Evolutionary conservation across 2,888 invertebrate species (phyloP), one percentile per base, ranked within the genome.

Genomic region (Drepana falcataria): DNA sequence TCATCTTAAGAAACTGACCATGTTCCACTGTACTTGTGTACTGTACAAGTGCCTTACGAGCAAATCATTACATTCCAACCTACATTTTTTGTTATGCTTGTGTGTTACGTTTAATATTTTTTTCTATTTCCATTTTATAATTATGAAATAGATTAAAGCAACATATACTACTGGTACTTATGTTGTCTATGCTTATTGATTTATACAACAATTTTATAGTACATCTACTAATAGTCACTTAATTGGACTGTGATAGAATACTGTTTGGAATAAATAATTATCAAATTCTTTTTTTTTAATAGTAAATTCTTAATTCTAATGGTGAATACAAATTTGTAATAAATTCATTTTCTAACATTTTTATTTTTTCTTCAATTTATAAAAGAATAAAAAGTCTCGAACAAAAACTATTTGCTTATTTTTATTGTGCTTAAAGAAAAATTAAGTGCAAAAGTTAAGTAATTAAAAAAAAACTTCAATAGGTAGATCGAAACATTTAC

Each of bases 301-400:
- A 7, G 59, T 66, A 58, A 60, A 52, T 63, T 52, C 59, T 58
- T 69, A 60, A 52, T 63, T 52, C 59, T 59, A 69, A 67, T 57
- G 56, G 67, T 60, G 68, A 87, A 91, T 89, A 87, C 89, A 90
- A 90, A 91, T 91, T 89, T 90, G 90, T 89, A 90, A 90, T 90
- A 79, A 80, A 83, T 89, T 89, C 85, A 83, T 87, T 88, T 87
- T 85, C 81, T 85, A 86, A 86, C 81, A 83, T 79, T 80, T 77
- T 78, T 80, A 82, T 85, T 84, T 84, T 87, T 89, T 87, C 83
- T 83, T 85, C 83, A 85, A 51, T 85, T 88, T 84, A 85, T 83
- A 81, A 85, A 85, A 79, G 73, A 81, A 88, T 83, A 87, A 88
- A 73, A 88, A 74, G 71, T 83, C 76, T 83, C 75, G 73, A 79